These are phyloP conservation scores for Apoda limacodes DNA, from an alignment of 2,888 invertebrate species.

Conservation along the genomic window DNA sequence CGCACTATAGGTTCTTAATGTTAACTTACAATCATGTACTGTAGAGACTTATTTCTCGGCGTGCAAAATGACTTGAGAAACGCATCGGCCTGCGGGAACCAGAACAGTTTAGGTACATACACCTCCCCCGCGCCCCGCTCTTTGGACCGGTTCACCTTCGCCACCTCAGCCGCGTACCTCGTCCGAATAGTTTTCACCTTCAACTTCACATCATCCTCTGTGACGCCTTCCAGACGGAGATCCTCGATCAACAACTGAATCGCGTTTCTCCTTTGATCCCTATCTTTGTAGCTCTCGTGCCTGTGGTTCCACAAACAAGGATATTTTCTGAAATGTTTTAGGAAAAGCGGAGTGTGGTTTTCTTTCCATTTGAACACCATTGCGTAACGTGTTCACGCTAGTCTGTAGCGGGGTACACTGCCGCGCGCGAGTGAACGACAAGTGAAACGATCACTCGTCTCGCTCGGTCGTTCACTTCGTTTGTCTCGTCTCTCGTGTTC, in stretches of 20 bases:
- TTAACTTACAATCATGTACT: too few relatives aligned
- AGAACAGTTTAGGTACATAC: conserved; percentile 4
- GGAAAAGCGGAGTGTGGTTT: conserved; percentile 1
- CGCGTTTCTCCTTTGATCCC: not conserved
- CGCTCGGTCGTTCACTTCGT: too few relatives aligned
- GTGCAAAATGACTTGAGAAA: not conserved
- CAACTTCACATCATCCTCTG: conserved; percentile 1
- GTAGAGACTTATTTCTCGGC: too few relatives aligned
- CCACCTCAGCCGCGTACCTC: not conserved
- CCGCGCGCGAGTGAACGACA: too few relatives aligned
- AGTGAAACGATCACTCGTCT: too few relatives aligned
- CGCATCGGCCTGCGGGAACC: conserved; percentile 1
- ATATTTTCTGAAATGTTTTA: conserved; percentile 1
- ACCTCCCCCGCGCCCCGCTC: not conserved
- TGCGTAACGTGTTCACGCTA: too few relatives aligned
- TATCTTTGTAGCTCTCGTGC: not conserved
- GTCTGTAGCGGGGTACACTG: too few relatives aligned
- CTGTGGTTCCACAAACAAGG: conserved; percentile 3
- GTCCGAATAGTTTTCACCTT: conserved; percentile 3
- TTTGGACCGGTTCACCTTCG: conserved; percentile 2
- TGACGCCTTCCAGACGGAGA: not conserved
- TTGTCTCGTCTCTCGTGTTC: too few relatives aligned
- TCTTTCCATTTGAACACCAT: conserved; percentile 6
- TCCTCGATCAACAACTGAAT: not conserved
- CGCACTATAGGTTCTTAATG: too few relatives aligned